Base-by-base conservation (phyloP, 1,140 invertebrate genomes). In the Drosophila micromelanica region DNA sequence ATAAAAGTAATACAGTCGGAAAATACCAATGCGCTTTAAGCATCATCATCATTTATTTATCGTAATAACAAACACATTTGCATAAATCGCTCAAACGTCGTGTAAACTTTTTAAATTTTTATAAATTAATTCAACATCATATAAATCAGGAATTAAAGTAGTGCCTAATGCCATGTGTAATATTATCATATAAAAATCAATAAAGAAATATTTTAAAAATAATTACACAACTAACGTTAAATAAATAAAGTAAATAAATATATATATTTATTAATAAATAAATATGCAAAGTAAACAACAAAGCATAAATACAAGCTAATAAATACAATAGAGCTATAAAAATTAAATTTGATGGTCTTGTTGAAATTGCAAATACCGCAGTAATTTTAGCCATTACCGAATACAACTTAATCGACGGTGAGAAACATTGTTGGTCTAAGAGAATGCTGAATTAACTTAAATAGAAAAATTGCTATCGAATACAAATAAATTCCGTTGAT, bases 61-160 rank as follows among this genome's bases (percentile, higher is more conserved):
- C 32, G 32, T 23, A 49, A 64, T 7, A 73, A 73, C 37, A 60
- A 60, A 61, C 62, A 55, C 43, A 71, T 69, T 40, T 59, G 17
- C 30, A 68, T 30, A 54, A 52, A 52, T 52, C 27, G 8, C 40
- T 43, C 42, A 49, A 70, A 40, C 62, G 74, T 55, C 60, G 79
- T 57, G 65, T 67, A 51, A 71, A 61, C 65, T 67, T 57, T 82
- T 51, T 48, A 78, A 78, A 70, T 73, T 63, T 75, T 76, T 76
- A 79, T 71, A 71, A 84, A 81, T 80, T 68, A 73, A 64, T 61
- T 62, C 9, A 67, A 27, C 13, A 48, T 37, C 35, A 65, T 37
- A 70, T 72, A 71, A 56, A 61, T 72, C 80, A 79, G 80, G 72
- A 85, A 84, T 80, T 85, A 85, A 76, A 69, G 76, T 85, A 85